phyloP scores from a whole-genome alignment of 2,888 invertebrate genomes.

The Petrophora chlorosata region DNA sequence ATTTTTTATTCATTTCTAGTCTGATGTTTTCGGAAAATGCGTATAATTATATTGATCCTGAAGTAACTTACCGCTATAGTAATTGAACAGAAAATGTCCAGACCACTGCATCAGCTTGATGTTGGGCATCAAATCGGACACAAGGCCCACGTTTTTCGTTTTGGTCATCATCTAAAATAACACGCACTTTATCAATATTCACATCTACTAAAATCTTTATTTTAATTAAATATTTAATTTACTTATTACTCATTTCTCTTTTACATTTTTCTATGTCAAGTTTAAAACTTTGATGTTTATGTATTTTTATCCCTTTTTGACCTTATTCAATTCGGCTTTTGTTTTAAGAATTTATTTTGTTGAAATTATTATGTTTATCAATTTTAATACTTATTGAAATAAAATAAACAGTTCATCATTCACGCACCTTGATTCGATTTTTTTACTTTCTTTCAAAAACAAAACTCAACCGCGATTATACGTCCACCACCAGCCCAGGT shows the following conservation, averaged over 20 bases:
- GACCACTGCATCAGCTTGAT: conserved; percentile 90
- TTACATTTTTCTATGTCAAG: no score
- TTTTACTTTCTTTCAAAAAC: not conserved
- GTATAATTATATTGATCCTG: not conserved
- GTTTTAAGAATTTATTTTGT: no score
- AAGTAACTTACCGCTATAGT: conserved; percentile 83
- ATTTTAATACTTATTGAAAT: no score
- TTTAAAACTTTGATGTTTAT: no score
- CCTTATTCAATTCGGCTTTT: no score
- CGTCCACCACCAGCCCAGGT: not conserved
- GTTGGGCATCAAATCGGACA: conserved; percentile 93
- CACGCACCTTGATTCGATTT: conserved; percentile 8
- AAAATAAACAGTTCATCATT: not conserved
- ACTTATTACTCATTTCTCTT: not conserved
- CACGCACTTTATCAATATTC: not conserved
- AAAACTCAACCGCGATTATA: not conserved
- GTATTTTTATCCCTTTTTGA: no score
- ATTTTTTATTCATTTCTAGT: no score
- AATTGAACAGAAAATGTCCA: conserved; percentile 92
- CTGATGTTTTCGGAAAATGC: no score
- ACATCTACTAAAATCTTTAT: not conserved
- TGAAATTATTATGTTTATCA: no score
- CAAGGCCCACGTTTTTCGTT: conserved; percentile 85
- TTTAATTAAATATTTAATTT: not conserved
- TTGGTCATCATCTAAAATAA: conserved; percentile 75